A percentile compares a stretch with the other conserved stretches of the same genome.
Conservation (phyloP, 37 sponge, comb jelly and placozoan genomes). For the Ephydatia muelleri region DNA sequence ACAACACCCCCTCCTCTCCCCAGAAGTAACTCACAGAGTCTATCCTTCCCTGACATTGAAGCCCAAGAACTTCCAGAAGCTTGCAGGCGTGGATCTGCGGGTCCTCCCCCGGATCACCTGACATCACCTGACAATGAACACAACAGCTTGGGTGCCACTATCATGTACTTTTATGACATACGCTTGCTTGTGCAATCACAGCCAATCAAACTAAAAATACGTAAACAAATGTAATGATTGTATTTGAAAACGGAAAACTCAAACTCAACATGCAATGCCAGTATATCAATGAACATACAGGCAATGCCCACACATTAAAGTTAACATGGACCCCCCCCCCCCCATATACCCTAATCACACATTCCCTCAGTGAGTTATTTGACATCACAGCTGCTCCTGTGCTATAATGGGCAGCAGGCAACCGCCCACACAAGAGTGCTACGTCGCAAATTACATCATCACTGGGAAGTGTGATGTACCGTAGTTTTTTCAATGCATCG, state of each 20-base stretch:
- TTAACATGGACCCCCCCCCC: neutral
- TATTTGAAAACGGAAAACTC: neutral
- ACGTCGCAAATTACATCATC: slow-evolving; percentile 1
- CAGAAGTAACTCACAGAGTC: slow-evolving; percentile 37
- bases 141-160: neutral
- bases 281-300: neutral
- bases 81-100: slow-evolving; percentile 88
- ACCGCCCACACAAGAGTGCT: neutral
- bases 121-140: slow-evolving; percentile 47
- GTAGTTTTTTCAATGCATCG: neutral
- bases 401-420: neutral
- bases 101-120: slow-evolving; percentile 77
- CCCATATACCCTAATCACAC: slow-evolving; percentile 3
- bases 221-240: neutral
- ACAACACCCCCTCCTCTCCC: too few relatives aligned
- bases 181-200: neutral
- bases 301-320: neutral
- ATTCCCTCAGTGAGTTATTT: neutral
- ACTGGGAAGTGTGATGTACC: neutral
- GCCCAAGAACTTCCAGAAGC: slow-evolving; percentile 87
- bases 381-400: neutral
- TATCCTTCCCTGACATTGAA: slow-evolving; percentile 82
- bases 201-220: neutral
- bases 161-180: neutral
- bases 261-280: neutral